Conservation (phyloP, 2,888 invertebrate genomes). For the Melinaea menophilus region DNA sequence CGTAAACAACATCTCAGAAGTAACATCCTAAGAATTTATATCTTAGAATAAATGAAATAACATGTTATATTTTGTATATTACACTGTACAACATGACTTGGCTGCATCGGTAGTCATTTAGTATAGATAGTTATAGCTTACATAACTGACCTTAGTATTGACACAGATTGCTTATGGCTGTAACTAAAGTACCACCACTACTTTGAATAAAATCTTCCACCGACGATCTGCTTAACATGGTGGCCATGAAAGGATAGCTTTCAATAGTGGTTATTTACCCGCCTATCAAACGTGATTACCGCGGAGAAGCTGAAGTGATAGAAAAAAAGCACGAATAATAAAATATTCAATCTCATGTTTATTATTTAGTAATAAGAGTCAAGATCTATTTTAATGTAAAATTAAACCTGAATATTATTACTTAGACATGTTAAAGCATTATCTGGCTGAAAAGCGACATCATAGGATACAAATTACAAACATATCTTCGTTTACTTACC, state of each 20-base stretch:
- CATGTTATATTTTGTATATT: too few relatives aligned
- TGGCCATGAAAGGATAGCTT: constrained; percentile 52
- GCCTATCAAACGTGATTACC: constrained; percentile 48
- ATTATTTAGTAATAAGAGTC: too few relatives aligned
- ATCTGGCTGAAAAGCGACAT: too few relatives aligned
- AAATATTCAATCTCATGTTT: too few relatives aligned
- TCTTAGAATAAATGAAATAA: background rate
- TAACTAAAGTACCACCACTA: constrained; percentile 36
- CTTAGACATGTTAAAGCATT: too few relatives aligned
- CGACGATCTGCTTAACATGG: constrained; percentile 44
- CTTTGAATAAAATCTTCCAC: background rate
- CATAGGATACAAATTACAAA: too few relatives aligned
- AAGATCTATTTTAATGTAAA: too few relatives aligned
- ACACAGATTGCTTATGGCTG: constrained; percentile 14
- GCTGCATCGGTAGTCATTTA: too few relatives aligned
- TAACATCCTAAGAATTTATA: constrained; percentile 29
- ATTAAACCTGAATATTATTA: too few relatives aligned
- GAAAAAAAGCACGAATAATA: too few relatives aligned
- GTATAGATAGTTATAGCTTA: too few relatives aligned
- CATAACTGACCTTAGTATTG: background rate
- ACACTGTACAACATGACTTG: background rate
- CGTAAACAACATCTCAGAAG: constrained; percentile 50
- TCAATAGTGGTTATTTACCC: constrained; percentile 45
- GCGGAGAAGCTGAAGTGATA: constrained; percentile 44
- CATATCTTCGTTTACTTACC: too few relatives aligned